Conservation (phyloP, 1,140 invertebrate genomes). For the Planococcus citri region DNA sequence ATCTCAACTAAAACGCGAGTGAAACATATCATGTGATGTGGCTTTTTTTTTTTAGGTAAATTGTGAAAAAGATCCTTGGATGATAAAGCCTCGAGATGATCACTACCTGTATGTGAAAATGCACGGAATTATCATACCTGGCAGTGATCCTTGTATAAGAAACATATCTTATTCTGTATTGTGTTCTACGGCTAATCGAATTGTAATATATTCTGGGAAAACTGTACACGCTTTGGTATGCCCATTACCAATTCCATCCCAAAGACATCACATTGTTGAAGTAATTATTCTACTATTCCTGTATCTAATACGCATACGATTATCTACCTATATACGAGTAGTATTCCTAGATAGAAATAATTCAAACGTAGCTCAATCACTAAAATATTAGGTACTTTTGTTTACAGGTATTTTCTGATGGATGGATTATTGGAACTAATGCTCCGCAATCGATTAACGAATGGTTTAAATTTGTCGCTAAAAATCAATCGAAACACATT, state of each 20-base stretch:
- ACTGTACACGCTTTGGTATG: constrained; percentile 52
- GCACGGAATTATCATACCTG: constrained; percentile 44
- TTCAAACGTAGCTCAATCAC: too few species aligned
- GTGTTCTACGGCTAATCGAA: constrained; percentile 54
- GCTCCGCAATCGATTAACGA: constrained; percentile 31
- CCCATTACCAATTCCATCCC: constrained; percentile 40
- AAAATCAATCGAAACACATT: constrained; percentile 48
- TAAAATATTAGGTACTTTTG: too few species aligned
- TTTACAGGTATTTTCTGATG: constrained; percentile 64
- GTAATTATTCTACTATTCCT: constrained; percentile 37
- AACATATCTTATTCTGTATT: constrained; percentile 12
- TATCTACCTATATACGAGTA: too few species aligned
- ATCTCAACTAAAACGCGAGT: neutral
- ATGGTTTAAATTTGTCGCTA: constrained; percentile 40
- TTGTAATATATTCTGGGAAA: constrained; percentile 55
- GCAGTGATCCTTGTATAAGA: constrained; percentile 12
- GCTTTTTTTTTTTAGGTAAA: constrained; percentile 46
- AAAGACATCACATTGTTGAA: constrained; percentile 41
- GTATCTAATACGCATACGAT: too few species aligned
- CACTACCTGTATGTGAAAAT: constrained; percentile 57
- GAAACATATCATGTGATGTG: too few species aligned
- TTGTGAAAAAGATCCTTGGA: constrained; percentile 60
- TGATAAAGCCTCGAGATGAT: constrained; percentile 54
- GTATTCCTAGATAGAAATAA: too few species aligned
- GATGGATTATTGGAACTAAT: constrained; percentile 41